Conservation (phyloP, 2,113 vertebrate species). For the Paramisgurnus dabryanus region DNA sequence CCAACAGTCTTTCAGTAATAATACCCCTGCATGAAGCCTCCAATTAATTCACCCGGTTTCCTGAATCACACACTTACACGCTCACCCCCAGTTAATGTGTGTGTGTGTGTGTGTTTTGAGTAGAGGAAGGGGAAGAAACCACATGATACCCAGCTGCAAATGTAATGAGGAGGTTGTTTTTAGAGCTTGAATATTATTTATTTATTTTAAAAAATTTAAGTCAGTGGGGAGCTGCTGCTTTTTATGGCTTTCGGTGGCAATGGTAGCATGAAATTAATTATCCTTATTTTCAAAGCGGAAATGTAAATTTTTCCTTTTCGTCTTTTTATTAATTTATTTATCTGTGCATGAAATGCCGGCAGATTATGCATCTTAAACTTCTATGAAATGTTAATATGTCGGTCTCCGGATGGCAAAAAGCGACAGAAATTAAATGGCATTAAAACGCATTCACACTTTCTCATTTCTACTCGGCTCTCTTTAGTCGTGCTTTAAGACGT, state of each 20-base stretch:
- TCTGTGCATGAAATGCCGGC: slow-evolving; percentile 46
- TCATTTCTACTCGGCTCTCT: slow-evolving; percentile 2
- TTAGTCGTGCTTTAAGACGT: slow-evolving; percentile 9
- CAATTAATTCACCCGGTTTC: slow-evolving; percentile 79
- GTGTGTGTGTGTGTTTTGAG: slow-evolving; percentile 29
- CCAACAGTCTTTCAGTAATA: slow-evolving; percentile 76
- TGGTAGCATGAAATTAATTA: slow-evolving; percentile 59
- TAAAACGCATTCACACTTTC: not conserved
- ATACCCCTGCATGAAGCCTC: slow-evolving; percentile 66
- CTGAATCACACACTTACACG: slow-evolving; percentile 59
- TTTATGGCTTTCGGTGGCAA: slow-evolving; percentile 54
- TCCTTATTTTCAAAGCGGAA: slow-evolving; percentile 53
- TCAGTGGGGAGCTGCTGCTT: slow-evolving; percentile 55
- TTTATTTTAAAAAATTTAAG: slow-evolving; percentile 53
- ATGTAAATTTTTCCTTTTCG: slow-evolving; percentile 40
- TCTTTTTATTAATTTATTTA: slow-evolving; percentile 56
- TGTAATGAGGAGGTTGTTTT: slow-evolving; percentile 61
- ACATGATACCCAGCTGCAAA: slow-evolving; percentile 65
- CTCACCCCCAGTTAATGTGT: slow-evolving; percentile 48
- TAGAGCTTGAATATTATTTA: slow-evolving; percentile 56
- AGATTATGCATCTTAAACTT: slow-evolving; percentile 46
- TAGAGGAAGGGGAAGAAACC: slow-evolving; percentile 58
- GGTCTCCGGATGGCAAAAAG: slow-evolving; percentile 8
- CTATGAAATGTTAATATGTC: slow-evolving; percentile 49
- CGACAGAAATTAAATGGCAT: slow-evolving; percentile 31